Evolutionary conservation across 2,113 vertebrate genomes (phyloP).

Genomic region (Cyanocitta stelleri): DNA sequence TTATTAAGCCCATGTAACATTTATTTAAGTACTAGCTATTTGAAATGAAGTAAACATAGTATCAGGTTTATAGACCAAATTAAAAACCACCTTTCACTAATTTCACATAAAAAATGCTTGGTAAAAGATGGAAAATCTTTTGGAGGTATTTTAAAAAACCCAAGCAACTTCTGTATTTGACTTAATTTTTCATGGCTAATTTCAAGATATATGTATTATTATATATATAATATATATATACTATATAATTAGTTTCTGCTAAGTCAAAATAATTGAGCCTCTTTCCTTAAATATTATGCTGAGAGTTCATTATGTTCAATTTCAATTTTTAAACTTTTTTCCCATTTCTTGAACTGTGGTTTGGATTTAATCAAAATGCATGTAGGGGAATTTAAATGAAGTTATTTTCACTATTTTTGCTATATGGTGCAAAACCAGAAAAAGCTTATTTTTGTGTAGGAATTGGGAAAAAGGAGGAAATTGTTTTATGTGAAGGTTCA

Average conservation of each 20-base stretch:
- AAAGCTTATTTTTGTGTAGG: neutral
- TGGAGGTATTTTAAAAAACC: neutral
- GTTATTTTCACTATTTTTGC: neutral
- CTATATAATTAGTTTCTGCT: neutral
- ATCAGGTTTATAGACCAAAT: neutral
- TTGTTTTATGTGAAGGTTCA: neutral
- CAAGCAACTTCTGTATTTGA: neutral
- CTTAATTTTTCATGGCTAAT: neutral
- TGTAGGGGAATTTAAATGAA: neutral
- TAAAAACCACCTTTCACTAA: neutral
- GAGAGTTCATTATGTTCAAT: neutral
- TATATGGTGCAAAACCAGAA: neutral
- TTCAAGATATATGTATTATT: neutral
- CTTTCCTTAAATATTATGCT: neutral
- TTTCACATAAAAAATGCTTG: neutral
- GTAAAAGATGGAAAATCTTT: neutral
- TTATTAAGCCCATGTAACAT: neutral
- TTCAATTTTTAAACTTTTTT: neutral
- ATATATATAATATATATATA: too few species aligned
- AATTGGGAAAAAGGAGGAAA: neutral
- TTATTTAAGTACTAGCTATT: neutral
- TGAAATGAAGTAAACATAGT: neutral
- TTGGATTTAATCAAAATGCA: neutral
- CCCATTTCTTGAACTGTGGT: neutral
- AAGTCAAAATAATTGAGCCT: neutral